Base-by-base conservation (phyloP, 2,888 invertebrate genomes). In the Acleris emargana region DNA sequence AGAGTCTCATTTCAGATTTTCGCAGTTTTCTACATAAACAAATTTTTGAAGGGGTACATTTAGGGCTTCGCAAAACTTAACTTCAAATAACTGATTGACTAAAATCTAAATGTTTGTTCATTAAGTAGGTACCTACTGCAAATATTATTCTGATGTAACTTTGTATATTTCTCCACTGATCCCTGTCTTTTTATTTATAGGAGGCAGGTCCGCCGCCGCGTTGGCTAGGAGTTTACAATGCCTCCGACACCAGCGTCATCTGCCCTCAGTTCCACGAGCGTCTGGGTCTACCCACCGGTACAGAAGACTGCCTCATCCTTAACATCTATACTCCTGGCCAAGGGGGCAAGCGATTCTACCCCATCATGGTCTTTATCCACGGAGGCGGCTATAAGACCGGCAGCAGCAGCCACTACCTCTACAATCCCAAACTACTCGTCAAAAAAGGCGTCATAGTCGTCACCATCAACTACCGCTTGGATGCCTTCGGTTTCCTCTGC, bases 341-440 rank as follows among this genome's bases (percentile, higher is more conserved):
- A 51, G 50, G 28, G n/a, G 63, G 62, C 45, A 70, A 68, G 38
- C 64, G 61, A 25, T 61, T 60, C 1, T 61, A 66, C 6, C 67
- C 72, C 5, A 69, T 72, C 17, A 68, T 71, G 68, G 64, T 72
- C 7, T 72, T 63, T 50, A 64, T 72, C n/a, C 69, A 72, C 42
- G 69, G 71, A 16, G 71, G 71, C 7, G 55, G 59, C 50, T 64
- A 64, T 54, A 59, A 60, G 22, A 64, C 55, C 9, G 64, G 64
- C 20, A 68, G 68, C 54, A 67, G 58, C 43, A 67, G 62, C 49
- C 42, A 67, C 9, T 57, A 67, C 32, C 25, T 72, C 17, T 69
- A 64, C 38, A 68, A 71, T 43, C 71, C 71, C 1, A 62, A 60
- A 43, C 64, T 62, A 5, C 53, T 71, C 16, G 68, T 70, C 11